These are phyloP conservation scores for zebrafish (Danio rerio) DNA, from an alignment of 2,113 vertebrate genomes.

Conservation along the genomic window GRCz12tu NC_133186.1:7480501-7481000, in stretches of 20 bases:
- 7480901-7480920: not conserved
- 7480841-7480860: conserved; percentile 38
- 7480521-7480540: not conserved
- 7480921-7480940: not conserved
- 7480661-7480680: too few relatives aligned
- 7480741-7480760: conserved; percentile 81
- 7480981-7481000: not conserved
- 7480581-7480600: not conserved
- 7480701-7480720: conserved; percentile 59
- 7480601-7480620: not conserved
- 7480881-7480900: not conserved
- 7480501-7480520: not conserved
- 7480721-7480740: conserved; percentile 76
- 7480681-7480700: not conserved
- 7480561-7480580: not conserved
- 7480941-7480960: conserved; percentile 18
- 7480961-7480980: conserved; percentile 12
- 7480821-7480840: conserved; percentile 52
- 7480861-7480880: conserved; percentile 52
- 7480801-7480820: not conserved
- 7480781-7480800: conserved; percentile 57
- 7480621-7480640: not conserved
- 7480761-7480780: conserved; percentile 74
- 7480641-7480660: too few relatives aligned
- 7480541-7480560: not conserved